Evolutionary conservation across 2,113 vertebrate species (phyloP).

Genomic region (Maccullochella peelii): DNA sequence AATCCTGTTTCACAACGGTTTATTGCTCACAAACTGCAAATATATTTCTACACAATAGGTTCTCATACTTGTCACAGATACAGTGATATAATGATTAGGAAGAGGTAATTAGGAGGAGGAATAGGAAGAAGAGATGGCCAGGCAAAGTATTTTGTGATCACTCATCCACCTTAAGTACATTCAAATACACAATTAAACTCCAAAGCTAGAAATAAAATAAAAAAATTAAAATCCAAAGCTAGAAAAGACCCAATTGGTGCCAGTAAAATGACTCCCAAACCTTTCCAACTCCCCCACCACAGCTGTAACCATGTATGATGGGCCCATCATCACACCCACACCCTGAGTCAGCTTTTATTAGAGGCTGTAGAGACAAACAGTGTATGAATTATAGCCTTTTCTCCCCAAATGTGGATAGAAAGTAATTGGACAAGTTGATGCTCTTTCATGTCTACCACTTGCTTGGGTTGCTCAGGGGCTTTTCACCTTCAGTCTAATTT

Average conservation of each 20-base stretch:
- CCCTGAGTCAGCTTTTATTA: background rate
- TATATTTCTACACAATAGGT: background rate
- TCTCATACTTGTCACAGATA: background rate
- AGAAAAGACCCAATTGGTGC: background rate
- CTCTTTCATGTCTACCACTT: background rate
- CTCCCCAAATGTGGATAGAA: background rate
- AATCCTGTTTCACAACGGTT: conserved; percentile 11
- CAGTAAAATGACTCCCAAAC: background rate
- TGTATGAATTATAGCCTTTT: background rate
- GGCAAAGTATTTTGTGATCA: background rate
- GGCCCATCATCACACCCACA: background rate
- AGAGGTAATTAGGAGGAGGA: background rate
- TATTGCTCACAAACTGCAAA: conserved; percentile 3
- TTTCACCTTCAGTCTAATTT: background rate
- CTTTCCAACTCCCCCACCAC: background rate
- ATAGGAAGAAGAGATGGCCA: background rate
- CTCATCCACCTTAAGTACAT: background rate
- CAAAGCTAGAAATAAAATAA: background rate
- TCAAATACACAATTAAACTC: background rate
- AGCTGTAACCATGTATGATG: background rate
- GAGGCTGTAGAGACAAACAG: no score
- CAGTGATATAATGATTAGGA: background rate
- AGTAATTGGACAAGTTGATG: background rate
- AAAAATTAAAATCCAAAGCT: background rate
- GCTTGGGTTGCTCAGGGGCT: background rate